Evolutionary conservation across 2,888 invertebrate genomes (phyloP), one percentile per base, ranked within the genome.

Genomic region (Acanthosepion esculentum): DNA sequence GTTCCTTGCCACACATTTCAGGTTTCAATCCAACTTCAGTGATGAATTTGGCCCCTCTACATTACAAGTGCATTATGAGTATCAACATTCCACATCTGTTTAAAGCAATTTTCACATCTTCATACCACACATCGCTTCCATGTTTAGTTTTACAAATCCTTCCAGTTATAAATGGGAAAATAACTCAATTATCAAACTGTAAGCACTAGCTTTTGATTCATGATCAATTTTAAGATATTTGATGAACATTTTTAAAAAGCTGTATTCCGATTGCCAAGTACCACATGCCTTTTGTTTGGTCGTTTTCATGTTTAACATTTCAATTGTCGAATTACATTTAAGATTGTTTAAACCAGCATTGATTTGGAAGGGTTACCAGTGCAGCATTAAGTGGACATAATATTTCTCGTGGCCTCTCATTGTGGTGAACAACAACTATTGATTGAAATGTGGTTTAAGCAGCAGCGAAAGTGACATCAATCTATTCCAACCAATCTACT

Each of bases 401-500:
- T 78, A 20, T n/a, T n/a, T 78, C 33, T 78, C 33, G 78, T 78
- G 78, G n/a, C 78, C 15, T 78, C n/a, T 33, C n/a, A 33, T 78
- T 78, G 78, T n/a, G 78, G 78, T 23, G 33, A 78, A n/a, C 10
- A 78, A 78, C 8, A 18, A 78, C 78, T 78, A 78, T 78, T n/a
- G n/a, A 78, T 78, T 33, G n/a, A 78, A 78, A 78, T 78, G 78
- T 78, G 78, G 78, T n/a, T 78, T n/a, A 78, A 78, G 78, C 78
- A 78, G 78, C 78, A n/a, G 78, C 78, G 41, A 78, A 78, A 78
- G 78, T n/a, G 78, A 78, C 78, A 78, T 78, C 78, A 78, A 78
- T 78, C 78, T 78, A 78, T n/a, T 78, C 78, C 78, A 78, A 78
- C 78, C 78, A 78, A 78, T 78, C 78, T 78, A 78, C 78, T 78